A percentile compares a stretch with the other conserved stretches of the same genome.
phyloP scores from a whole-genome alignment of 2,113 vertebrate species.

The Puntigrus tetrazona region DNA sequence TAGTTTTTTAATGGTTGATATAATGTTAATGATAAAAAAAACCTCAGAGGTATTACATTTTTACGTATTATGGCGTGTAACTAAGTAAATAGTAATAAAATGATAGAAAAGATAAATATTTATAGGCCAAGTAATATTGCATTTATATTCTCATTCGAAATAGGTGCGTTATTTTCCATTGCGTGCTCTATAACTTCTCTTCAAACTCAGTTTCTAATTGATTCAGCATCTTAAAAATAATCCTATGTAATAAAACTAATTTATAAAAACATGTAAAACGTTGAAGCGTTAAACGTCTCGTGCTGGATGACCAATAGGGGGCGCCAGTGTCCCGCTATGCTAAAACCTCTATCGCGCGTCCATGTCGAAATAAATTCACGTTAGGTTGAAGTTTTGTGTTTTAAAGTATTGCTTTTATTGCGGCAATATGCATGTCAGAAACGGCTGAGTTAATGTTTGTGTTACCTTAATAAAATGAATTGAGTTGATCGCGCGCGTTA shows the following conservation, averaged over 20 bases:
- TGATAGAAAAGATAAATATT: too few relatives aligned
- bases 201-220: too few relatives aligned
- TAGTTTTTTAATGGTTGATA: background rate
- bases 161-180: too few relatives aligned
- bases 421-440: background rate
- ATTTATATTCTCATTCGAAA: too few relatives aligned
- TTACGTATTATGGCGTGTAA: too few relatives aligned
- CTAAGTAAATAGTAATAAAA: too few relatives aligned
- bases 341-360: background rate
- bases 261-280: background rate
- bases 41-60: too few relatives aligned
- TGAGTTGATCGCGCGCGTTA: background rate
- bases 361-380: background rate
- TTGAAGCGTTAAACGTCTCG: background rate
- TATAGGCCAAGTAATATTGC: too few relatives aligned
- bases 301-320: constrained; percentile 4
- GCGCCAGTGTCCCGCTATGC: background rate
- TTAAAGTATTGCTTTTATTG: background rate
- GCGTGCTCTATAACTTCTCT: too few relatives aligned
- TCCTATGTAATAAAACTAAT: background rate
- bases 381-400: background rate
- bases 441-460: background rate
- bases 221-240: background rate
- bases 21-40: too few relatives aligned
- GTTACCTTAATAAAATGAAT: background rate